Base-by-base conservation (phyloP, 2,888 invertebrate genomes). In the Arctia plantaginis region DNA sequence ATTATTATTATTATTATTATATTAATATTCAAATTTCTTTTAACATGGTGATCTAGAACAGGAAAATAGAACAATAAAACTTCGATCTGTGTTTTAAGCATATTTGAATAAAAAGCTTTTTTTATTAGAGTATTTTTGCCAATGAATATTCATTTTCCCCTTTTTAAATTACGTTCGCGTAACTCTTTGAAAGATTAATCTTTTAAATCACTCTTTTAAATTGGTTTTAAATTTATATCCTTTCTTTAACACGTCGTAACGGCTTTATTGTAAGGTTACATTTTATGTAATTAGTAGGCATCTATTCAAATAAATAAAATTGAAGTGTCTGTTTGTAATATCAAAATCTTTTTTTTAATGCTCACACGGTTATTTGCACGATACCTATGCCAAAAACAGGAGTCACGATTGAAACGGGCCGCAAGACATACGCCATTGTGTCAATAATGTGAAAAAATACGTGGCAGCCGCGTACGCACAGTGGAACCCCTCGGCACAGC, bases 101-200 rank as follows among this genome's bases (percentile, higher is more conserved):
- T 72, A 66, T 72, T 82, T 72, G 27, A 47, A 59, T 71, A 67
- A 27, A 23, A 62, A 72, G 66, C 47, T 66, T 75, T 73, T 71
- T 69, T 44, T 67, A 66, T 78, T 71, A 62, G 51, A 67, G 41
- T 79, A 73, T 72, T 75, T 81, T 69, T 27, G 41, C 15, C n/a
- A 68, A 78, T 77, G 65, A 74, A 77, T 73, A 74, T 74, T 59
- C 71, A 77, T 69, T 69, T 47, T 33, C 59, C 66, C 66, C 27
- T 74, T 72, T 64, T 27, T 39, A 47, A 62, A 69, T 72, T 69
- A 27, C 55, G 23, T 72, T 72, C 65, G 44, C 35, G 44, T 66
- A 66, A 66, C 66, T 44, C 39, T 66, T 59, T 39, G 4, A 69
- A 68, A 55, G 55, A 69, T 41, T 44, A 62, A 59, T 70, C 23